phyloP scores from a whole-genome alignment of 35 echinoderm and acorn worm species.

The Heliocidaris erythrogramma region DNA sequence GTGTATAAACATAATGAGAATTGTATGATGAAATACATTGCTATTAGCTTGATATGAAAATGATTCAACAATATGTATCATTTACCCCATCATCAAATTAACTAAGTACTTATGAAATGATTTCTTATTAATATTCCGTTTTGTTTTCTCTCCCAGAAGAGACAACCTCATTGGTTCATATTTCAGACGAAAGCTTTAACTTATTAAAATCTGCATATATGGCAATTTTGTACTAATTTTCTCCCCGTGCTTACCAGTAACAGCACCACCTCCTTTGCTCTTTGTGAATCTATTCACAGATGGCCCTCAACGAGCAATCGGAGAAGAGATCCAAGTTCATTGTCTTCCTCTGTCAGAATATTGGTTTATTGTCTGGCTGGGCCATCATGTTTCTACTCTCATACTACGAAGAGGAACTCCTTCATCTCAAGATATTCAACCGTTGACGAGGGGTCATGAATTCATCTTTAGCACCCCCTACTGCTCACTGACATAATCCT shows the following conservation, averaged over 20 bases:
- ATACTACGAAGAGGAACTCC: conserved; percentile 30
- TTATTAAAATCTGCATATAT: too few relatives aligned
- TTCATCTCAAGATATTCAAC: not conserved
- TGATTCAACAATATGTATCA: too few relatives aligned
- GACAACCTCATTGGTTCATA: too few relatives aligned
- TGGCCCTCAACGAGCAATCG: not conserved
- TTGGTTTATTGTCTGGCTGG: conserved; percentile 7
- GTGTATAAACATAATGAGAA: too few relatives aligned
- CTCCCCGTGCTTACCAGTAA: not conserved
- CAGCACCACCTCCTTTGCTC: not conserved
- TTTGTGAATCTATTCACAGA: conserved; percentile 19
- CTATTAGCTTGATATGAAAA: too few relatives aligned
- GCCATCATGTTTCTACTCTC: conserved; percentile 45
- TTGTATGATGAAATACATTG: too few relatives aligned
- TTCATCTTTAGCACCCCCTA: not conserved
- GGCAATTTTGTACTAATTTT: not conserved
- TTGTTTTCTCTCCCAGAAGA: too few relatives aligned
- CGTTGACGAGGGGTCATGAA: not conserved
- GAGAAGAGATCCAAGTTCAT: not conserved
- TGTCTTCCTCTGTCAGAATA: conserved; percentile 25
- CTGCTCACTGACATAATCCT: not conserved
- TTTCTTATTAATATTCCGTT: too few relatives aligned
- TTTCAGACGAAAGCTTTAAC: too few relatives aligned
- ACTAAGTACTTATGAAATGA: too few relatives aligned
- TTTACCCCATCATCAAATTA: too few relatives aligned